Conservation (phyloP, 2,113 vertebrate genomes). For the Empidonax traillii region DNA sequence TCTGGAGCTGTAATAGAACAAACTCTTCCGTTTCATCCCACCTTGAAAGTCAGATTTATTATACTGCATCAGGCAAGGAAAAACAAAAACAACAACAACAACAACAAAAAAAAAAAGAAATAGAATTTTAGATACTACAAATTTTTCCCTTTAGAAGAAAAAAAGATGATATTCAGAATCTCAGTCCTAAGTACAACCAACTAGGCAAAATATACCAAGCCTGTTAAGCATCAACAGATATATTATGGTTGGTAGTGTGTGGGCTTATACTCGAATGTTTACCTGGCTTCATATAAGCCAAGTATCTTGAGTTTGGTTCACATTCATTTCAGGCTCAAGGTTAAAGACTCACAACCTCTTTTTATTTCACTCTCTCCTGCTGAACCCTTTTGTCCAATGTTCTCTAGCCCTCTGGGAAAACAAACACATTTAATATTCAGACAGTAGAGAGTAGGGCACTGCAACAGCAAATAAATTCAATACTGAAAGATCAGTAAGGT, state of each 20-base stretch:
- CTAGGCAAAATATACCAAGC: constrained; percentile 40
- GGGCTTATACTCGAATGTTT: constrained; percentile 95
- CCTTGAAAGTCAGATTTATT: constrained; percentile 67
- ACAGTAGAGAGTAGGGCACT: constrained; percentile 80
- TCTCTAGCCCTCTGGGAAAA: constrained; percentile 99
- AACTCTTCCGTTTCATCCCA: constrained; percentile 69
- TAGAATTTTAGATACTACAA: constrained; percentile 34
- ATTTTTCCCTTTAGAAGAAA: constrained; percentile 32
- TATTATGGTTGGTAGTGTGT: constrained; percentile 59
- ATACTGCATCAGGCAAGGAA: constrained; percentile 52
- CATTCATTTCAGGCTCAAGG: constrained; percentile 88
- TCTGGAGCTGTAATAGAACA: constrained; percentile 76
- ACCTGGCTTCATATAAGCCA: constrained; percentile 87
- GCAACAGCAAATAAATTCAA: constrained; percentile 76
- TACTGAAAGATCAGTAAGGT: constrained; percentile 71
- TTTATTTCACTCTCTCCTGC: constrained; percentile 98
- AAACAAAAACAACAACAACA: background rate
- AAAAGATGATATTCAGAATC: constrained; percentile 42
- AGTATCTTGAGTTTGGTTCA: constrained; percentile 87
- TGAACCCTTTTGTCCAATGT: constrained; percentile 97
- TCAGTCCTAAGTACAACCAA: background rate
- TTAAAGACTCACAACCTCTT: constrained; percentile 99
- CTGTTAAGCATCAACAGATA: constrained; percentile 29
- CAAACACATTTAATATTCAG: constrained; percentile 98
- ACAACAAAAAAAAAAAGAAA: constrained; percentile 35